Base-by-base conservation (phyloP, 1,140 invertebrate genomes). In the Penaeus vannamei region DNA sequence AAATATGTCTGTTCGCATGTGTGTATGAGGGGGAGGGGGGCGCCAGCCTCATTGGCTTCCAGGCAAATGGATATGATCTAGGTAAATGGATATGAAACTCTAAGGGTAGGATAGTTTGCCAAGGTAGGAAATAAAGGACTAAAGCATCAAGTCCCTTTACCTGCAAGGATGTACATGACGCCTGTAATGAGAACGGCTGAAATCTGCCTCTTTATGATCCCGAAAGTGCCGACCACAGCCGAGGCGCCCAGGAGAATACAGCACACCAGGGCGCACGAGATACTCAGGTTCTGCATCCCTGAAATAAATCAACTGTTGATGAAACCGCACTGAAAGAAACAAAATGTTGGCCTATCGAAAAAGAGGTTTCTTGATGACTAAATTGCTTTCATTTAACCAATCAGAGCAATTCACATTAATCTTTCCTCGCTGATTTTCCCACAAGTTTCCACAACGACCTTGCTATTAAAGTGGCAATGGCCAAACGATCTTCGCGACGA, bases 281-380 rank as follows among this genome's bases (percentile, higher is more conserved):
- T 98, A 81, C 97, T 97, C 90, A 98, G 93, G 93, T 98, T 98
- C 93, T 98, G 97, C 97, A 98, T 98, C 92, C 97, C 97, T 98
- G 93, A 14, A 94, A 93, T 36, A 22, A 59, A 79, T 53, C n/a
- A 46, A 32, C 10, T 17, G 1, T 76, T 29, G 59, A 85, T 76
- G 42, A 26, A 20, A 46, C 20, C n/a, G 22, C 8, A 36, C 19
- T 14, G 5, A 59, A 29, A 76, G 0, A 66, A 46, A 42, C 8
- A 42, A 7, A 42, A 42, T 12, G 19, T 72, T 26, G 66, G 1
- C 32, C 20, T 26, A 22, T 72, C 12, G 32, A 72, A 26, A 20
- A 32, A 20, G 19, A 14, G n/a, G 32, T 10, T n/a, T 72, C 66
- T 32, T 72, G 66, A 32, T 26, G 17, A 10, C 66, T 26, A 72